Base-by-base conservation (phyloP, 2,888 invertebrate genomes). In the Napeogenes sylphis region DNA sequence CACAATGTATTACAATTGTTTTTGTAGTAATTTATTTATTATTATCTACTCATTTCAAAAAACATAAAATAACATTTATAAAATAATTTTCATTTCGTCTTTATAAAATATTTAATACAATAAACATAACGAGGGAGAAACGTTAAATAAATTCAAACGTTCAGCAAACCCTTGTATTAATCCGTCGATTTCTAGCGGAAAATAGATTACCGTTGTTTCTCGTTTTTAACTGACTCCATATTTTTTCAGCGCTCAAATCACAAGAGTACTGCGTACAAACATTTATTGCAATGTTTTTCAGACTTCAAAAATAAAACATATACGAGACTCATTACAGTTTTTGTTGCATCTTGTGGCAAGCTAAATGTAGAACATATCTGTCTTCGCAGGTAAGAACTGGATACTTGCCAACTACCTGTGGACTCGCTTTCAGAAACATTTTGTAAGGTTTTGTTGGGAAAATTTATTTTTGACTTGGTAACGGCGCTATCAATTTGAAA, bases 341-440 rank as follows among this genome's bases (percentile, higher is more conserved):
- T 81, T 80, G 72, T 77, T 75, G 71, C 71, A 75, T 75, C 68
- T 71, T 67, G 70, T 66, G 73, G 71, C 72, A 66, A 77, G 73
- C 75, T 81, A 80, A 81, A 82, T 80, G 78, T 77, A 75, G 73
- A 77, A 80, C 78, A 79, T 79, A 81, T 83, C 76, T 79, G 77
- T 77, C 76, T 78, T 75, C 79, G 73, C 82, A 85, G 81, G 81
- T 85, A 76, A 77, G 74, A 72, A 73, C 82, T 88, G 89, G 90
- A 85, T 71, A 70, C 66, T 71, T 80, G 87, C 90, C 88, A 89
- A 89, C 90, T 83, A 89, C 90, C 88, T 90, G 90, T 90, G 78
- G 90, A 83, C 76, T 75, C 78, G 79, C 77, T 80, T 79, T 71
- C 70, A 73, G 70, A 79, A 80, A 83, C 82, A 79, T 80, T 81